Percentiles rank a stretch among this genome's conserved stretches.
These are phyloP conservation scores for Amniataba percoides DNA, from an alignment of 2,797 vertebrate genomes.

Conservation along the genomic window DNA sequence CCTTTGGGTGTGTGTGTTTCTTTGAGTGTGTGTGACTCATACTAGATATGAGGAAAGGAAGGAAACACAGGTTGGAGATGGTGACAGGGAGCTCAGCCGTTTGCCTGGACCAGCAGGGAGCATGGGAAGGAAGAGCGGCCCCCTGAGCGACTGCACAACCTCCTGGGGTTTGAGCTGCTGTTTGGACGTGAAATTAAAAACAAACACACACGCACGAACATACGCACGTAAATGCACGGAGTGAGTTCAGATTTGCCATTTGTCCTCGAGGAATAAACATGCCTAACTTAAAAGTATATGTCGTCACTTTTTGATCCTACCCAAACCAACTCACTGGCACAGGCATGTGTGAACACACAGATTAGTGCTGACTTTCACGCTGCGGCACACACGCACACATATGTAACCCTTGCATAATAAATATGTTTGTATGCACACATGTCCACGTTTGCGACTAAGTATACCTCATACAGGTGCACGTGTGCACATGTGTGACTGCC, in stretches of 20 bases:
- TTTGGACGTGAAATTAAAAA: slow-evolving; percentile 60
- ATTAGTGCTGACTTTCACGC: neutral
- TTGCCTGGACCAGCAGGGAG: slow-evolving; percentile 75
- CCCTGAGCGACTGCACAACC: slow-evolving; percentile 59
- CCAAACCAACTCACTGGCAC: slow-evolving; percentile 4
- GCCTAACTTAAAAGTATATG: slow-evolving; percentile 27
- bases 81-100: slow-evolving; percentile 76
- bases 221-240: slow-evolving; percentile 21
- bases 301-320: slow-evolving; percentile 33
- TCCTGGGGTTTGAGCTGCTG: slow-evolving; percentile 70
- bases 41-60: slow-evolving; percentile 69
- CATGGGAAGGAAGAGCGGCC: slow-evolving; percentile 50
- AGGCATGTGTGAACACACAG: neutral
- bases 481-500: neutral
- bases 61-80: slow-evolving; percentile 73
- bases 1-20: slow-evolving; percentile 71
- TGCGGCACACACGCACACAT: neutral
- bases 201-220: slow-evolving; percentile 17
- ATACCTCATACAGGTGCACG: neutral
- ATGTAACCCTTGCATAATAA: neutral
- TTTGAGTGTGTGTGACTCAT: slow-evolving; percentile 65
- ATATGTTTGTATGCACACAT: neutral
- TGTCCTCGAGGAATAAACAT: slow-evolving; percentile 44
- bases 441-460: neutral
- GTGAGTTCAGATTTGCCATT: slow-evolving; percentile 36